These are phyloP conservation scores for Notospermus geniculatus DNA, from an alignment of 1,140 invertebrate genomes.

Conservation along the genomic window DNA sequence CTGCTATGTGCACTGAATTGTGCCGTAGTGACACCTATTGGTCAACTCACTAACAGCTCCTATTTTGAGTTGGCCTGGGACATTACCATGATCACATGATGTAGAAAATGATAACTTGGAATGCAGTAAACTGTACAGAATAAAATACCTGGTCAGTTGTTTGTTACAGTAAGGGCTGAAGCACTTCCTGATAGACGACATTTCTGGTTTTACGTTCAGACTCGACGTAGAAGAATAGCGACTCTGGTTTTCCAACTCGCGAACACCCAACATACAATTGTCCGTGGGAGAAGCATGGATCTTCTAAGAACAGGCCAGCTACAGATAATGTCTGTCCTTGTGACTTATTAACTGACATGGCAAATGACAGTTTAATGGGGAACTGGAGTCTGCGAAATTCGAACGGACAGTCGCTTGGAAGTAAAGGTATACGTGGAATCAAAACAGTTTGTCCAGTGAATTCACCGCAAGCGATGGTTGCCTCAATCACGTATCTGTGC, in stretches of 20 bases:
- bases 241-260: slow-evolving; percentile 18
- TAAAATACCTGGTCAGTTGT: too few species aligned
- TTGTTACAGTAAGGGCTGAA: background rate
- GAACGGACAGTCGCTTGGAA: slow-evolving; percentile 30
- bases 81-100: too few species aligned
- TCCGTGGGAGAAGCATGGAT: slow-evolving; percentile 34
- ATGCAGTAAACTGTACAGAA: too few species aligned
- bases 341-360: slow-evolving; percentile 62
- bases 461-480: too few species aligned
- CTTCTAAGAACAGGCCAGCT: slow-evolving; percentile 31
- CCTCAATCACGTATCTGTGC: too few species aligned
- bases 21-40: too few species aligned
- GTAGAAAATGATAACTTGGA: too few species aligned
- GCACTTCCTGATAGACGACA: slow-evolving; percentile 5
- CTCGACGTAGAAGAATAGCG: background rate
- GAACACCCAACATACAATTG: slow-evolving; percentile 43
- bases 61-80: too few species aligned
- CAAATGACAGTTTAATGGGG: slow-evolving; percentile 57
- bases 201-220: slow-evolving; percentile 5
- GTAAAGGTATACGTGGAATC: slow-evolving; percentile 27
- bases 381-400: slow-evolving; percentile 60
- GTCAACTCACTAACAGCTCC: too few species aligned
- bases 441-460: slow-evolving; percentile 22
- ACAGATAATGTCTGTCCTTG: slow-evolving; percentile 57
- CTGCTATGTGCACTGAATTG: too few species aligned